Percentiles rank a stretch among this genome's conserved stretches.
Conservation (phyloP, 2,888 invertebrate genomes). For the Leptinotarsa rubiginosa region DNA sequence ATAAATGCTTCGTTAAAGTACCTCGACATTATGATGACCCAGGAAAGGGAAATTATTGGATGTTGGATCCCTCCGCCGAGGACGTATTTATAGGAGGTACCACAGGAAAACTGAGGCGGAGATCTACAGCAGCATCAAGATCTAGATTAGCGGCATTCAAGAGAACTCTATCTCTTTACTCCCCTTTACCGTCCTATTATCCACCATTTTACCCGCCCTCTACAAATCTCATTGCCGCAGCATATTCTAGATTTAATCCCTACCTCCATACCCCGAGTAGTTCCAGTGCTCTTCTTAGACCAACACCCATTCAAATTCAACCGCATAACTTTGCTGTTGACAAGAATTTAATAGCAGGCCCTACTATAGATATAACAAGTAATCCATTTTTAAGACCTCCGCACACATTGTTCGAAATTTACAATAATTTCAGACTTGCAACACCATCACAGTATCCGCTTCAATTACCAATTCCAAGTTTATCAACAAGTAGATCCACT, state of each 20-base stretch:
- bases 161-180: constrained; percentile 77
- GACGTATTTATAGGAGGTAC: constrained; percentile 97
- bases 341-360: constrained; percentile 3
- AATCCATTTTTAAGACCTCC: constrained; percentile 51
- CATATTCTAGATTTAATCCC: constrained; percentile 76
- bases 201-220: constrained; percentile 57
- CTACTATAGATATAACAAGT: constrained; percentile 31
- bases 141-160: constrained; percentile 92
- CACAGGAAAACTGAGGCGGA: constrained; percentile 92
- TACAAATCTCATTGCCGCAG: constrained; percentile 71
- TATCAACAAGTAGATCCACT: constrained; percentile 30
- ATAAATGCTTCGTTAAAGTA: constrained; percentile 98
- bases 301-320: constrained; percentile 67
- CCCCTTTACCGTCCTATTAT: constrained; percentile 70
- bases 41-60: constrained; percentile 99
- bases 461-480: constrained; percentile 51
- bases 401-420: constrained; percentile 55
- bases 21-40: constrained; percentile 99
- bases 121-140: constrained; percentile 91
- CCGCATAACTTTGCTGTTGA: constrained; percentile 44
- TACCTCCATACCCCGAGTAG: constrained; percentile 66
- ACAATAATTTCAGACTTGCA: constrained; percentile 54
- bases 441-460: constrained; percentile 56
- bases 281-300: constrained; percentile 64
- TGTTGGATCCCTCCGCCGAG: constrained; percentile 96